A percentile compares a stretch with the other conserved stretches of the same genome.
Conservation (phyloP, 2,113 vertebrate genomes). For the Merops nubicus region DNA sequence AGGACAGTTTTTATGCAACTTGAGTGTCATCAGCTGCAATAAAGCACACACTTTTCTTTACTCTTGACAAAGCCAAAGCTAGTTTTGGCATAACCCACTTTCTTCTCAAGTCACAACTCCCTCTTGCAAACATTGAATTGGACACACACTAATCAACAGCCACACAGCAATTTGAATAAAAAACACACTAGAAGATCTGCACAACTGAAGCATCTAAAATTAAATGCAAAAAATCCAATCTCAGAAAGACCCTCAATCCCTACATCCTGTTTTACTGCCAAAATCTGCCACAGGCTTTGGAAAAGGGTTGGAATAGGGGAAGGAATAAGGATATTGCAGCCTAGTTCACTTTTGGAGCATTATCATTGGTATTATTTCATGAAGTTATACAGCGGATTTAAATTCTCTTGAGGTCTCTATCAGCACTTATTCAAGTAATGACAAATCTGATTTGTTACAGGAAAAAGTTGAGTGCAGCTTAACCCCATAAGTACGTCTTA, state of each 20-base stretch:
- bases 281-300: neutral
- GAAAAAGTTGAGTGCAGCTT: neutral
- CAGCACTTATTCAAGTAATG: conserved; percentile 10
- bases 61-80: neutral
- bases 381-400: neutral
- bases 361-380: neutral
- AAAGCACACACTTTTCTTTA: neutral
- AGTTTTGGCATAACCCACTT: neutral
- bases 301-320: neutral
- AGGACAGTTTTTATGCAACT: neutral
- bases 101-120: neutral
- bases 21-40: neutral
- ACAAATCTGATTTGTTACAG: conserved; percentile 42
- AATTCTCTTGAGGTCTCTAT: neutral
- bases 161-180: neutral
- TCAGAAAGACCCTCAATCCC: neutral
- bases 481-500: neutral
- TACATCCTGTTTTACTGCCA: neutral
- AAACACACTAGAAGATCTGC: neutral
- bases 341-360: neutral
- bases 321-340: neutral
- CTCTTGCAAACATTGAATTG: neutral
- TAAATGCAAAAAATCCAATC: neutral
- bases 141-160: neutral
- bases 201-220: neutral